phyloP scores from a whole-genome alignment of 2,797 vertebrate genomes.

The Sebastes hopkinsi region DNA sequence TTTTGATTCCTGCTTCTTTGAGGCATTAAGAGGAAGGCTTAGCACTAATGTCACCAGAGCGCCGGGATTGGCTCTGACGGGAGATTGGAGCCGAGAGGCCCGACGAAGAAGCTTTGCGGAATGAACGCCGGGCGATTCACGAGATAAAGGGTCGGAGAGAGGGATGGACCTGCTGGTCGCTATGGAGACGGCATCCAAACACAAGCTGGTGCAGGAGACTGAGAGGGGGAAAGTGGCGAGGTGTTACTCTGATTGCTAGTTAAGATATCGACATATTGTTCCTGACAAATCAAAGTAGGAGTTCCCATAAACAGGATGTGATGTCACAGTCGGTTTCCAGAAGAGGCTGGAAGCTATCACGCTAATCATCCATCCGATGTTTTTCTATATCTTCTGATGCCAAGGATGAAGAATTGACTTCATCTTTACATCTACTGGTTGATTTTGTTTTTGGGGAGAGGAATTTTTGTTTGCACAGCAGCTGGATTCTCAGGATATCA shows the following conservation, averaged over 20 bases:
- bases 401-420: too few relatives aligned
- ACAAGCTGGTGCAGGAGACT: neutral
- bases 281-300: too few relatives aligned
- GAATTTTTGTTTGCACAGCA: too few relatives aligned
- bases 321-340: neutral
- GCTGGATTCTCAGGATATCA: too few relatives aligned
- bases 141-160: constrained; percentile 29
- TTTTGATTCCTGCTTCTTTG: constrained; percentile 42
- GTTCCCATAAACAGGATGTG: neutral
- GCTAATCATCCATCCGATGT: too few relatives aligned
- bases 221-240: neutral
- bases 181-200: neutral
- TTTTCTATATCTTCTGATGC: too few relatives aligned
- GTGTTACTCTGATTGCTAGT: neutral
- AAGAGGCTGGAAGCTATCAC: too few relatives aligned
- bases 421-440: too few relatives aligned
- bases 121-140: neutral
- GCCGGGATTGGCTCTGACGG: neutral
- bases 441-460: too few relatives aligned
- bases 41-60: constrained; percentile 48
- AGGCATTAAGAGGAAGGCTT: constrained; percentile 52
- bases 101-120: constrained; percentile 12
- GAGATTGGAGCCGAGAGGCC: constrained; percentile 21
- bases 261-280: neutral
- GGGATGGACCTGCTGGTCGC: neutral